These are phyloP conservation scores for Platypus cylindrus DNA, from an alignment of 2,888 invertebrate species.

Conservation along the genomic window DNA sequence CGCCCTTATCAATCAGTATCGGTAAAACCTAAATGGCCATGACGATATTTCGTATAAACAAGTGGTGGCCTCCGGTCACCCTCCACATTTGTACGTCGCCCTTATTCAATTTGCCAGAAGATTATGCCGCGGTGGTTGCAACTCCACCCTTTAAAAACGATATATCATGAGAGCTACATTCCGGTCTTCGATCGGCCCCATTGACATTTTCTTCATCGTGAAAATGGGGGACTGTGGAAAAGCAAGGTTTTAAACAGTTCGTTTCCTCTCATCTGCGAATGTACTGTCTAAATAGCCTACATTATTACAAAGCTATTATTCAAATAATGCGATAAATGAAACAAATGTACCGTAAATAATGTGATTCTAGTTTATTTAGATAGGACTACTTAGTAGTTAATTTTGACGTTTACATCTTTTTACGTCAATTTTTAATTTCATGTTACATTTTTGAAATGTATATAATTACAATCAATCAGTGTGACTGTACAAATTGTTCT, in stretches of 20 bases:
- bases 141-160: conserved; percentile 32
- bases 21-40: conserved; percentile 31
- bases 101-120: conserved; percentile 41
- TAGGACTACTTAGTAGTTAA: too few relatives aligned
- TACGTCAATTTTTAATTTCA: too few relatives aligned
- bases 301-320: conserved; percentile 17
- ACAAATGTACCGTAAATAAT: conserved; percentile 16
- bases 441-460: too few relatives aligned
- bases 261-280: conserved; percentile 3
- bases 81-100: conserved; percentile 31
- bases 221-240: conserved; percentile 12
- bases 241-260: conserved; percentile 6
- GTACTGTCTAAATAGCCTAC: conserved; percentile 16
- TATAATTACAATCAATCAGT: too few relatives aligned
- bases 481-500: too few relatives aligned
- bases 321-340: conserved; percentile 16
- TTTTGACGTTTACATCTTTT: too few relatives aligned
- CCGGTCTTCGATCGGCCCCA: conserved; percentile 22
- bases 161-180: conserved; percentile 34
- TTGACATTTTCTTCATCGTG: conserved; percentile 22
- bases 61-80: conserved; percentile 34
- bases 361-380: conserved; percentile 14
- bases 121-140: conserved; percentile 37
- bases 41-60: conserved; percentile 38
- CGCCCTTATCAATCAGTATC: conserved; percentile 28